Conservation (phyloP, 92 coral and sea anemone genomes). For the Umimayanthus chanpuru region DNA sequence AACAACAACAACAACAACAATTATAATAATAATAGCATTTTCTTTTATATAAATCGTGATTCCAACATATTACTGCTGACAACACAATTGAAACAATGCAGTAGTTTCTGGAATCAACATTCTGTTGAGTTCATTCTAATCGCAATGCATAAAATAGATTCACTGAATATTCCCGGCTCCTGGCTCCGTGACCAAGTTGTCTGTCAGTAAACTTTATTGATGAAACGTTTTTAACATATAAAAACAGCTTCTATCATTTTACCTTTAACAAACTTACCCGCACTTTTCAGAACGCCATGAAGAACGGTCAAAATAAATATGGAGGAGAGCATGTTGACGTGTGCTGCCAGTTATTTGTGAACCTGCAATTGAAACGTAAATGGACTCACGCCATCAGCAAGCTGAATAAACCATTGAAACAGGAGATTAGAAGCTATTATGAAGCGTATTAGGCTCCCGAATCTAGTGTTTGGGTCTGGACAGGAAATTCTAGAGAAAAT, state of each 20-base stretch:
- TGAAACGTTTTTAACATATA: too few species aligned
- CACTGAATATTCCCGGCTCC: too few species aligned
- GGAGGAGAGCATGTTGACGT: neutral
- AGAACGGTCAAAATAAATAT: neutral
- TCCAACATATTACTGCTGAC: too few species aligned
- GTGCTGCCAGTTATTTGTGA: neutral
- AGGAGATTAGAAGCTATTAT: neutral
- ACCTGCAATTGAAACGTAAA: conserved; percentile 15
- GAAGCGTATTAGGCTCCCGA: neutral
- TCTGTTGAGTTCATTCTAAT: too few species aligned
- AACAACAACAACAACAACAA: too few species aligned
- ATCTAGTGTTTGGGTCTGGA: neutral
- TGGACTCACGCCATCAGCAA: neutral
- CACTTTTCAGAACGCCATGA: neutral
- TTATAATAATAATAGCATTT: too few species aligned
- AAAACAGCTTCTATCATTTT: neutral
- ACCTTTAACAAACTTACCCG: conserved; percentile 5
- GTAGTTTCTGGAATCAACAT: too few species aligned
- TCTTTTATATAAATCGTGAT: too few species aligned
- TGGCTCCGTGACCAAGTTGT: too few species aligned
- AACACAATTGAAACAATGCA: too few species aligned
- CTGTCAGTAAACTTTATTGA: too few species aligned
- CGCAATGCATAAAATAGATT: too few species aligned
- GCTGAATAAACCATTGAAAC: conserved; percentile 28
- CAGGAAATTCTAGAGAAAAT: conserved; percentile 15